phyloP scores from a whole-genome alignment of 1,140 invertebrate species.

The Bombus breviceps region DNA sequence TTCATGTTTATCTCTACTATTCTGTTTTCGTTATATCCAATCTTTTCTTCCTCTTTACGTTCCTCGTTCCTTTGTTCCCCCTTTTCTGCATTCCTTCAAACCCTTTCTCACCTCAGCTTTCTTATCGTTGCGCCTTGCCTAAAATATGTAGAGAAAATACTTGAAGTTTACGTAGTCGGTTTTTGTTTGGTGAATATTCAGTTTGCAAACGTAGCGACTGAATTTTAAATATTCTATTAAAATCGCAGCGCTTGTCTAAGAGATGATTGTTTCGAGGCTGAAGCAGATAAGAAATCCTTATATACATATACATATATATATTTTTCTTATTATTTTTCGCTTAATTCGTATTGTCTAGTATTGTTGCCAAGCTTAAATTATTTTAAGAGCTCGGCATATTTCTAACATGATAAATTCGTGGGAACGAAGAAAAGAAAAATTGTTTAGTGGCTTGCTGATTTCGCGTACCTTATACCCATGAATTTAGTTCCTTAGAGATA shows the following conservation, averaged over 20 bases:
- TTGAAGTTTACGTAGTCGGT: neutral
- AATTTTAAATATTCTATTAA: neutral
- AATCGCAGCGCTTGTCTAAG: neutral
- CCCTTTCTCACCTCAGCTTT: neutral
- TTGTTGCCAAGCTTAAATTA: too few relatives aligned
- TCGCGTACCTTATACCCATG: too few relatives aligned
- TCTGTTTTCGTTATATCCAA: constrained; percentile 39
- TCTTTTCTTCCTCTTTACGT: constrained; percentile 12
- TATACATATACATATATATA: too few relatives aligned
- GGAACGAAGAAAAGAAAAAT: too few relatives aligned
- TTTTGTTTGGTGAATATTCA: neutral
- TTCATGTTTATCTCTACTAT: constrained; percentile 24
- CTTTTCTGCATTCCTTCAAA: neutral
- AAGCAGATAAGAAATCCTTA: neutral
- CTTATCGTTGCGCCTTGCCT: neutral
- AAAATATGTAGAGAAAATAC: neutral
- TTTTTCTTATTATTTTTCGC: too few relatives aligned
- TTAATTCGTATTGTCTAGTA: too few relatives aligned
- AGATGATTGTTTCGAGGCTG: neutral
- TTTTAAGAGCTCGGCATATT: too few relatives aligned
- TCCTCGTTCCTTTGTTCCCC: neutral
- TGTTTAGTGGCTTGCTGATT: too few relatives aligned
- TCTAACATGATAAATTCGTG: too few relatives aligned
- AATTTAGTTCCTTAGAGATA: too few relatives aligned
- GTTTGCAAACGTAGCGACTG: neutral